phyloP scores from a whole-genome alignment of 1,140 invertebrate genomes.

The Drosophila sechellia region DNA sequence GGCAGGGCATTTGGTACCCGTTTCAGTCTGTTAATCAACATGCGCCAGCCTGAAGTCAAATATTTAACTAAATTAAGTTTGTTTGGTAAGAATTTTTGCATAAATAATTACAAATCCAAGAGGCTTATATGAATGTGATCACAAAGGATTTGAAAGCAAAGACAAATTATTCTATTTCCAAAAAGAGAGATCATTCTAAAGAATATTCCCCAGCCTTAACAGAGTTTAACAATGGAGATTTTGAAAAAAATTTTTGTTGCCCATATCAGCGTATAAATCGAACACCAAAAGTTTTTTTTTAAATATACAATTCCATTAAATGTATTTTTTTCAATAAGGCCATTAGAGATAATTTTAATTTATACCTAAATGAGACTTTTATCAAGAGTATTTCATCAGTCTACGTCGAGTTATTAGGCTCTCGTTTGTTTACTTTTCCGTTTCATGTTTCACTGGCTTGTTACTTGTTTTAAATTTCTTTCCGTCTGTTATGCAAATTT shows the following conservation, averaged over 20 bases:
- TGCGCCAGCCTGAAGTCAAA: slow-evolving; percentile 72
- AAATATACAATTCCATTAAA: no score
- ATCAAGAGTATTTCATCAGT: background rate
- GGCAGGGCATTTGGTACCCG: slow-evolving; percentile 22
- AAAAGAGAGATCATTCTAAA: background rate
- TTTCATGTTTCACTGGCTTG: slow-evolving; percentile 41
- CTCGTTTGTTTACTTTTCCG: slow-evolving; percentile 41
- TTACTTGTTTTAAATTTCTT: slow-evolving; percentile 35
- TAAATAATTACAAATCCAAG: slow-evolving; percentile 71
- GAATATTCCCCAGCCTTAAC: no score
- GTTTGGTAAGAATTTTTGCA: slow-evolving; percentile 77
- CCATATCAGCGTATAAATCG: background rate
- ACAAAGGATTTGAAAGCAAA: background rate
- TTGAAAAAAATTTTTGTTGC: background rate
- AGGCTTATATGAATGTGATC: slow-evolving; percentile 24
- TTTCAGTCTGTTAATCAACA: slow-evolving; percentile 65
- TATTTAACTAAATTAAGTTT: slow-evolving; percentile 82
- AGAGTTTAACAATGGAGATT: background rate
- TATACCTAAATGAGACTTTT: background rate
- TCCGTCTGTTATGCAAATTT: slow-evolving; percentile 35
- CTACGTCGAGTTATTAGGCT: slow-evolving; percentile 1
- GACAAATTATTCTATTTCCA: background rate
- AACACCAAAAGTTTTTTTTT: background rate
- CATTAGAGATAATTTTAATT: no score
- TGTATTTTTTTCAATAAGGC: no score